These are phyloP conservation scores for Pseudoatta argentina DNA, from an alignment of 1,140 invertebrate genomes.

Conservation along the genomic window DNA sequence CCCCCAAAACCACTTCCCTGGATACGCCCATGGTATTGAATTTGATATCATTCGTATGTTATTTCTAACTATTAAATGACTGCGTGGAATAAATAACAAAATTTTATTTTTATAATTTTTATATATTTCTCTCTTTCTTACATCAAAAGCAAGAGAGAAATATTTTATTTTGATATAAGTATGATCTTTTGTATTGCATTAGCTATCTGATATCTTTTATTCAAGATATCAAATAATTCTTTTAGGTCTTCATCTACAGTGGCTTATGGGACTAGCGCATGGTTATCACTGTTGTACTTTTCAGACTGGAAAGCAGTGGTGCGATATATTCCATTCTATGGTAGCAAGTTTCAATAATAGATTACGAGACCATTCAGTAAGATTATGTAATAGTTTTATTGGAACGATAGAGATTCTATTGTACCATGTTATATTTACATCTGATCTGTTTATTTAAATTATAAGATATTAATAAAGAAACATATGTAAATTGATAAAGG, in stretches of 20 bases:
- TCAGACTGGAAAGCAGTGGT: constrained; percentile 92
- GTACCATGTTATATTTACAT: constrained; percentile 34
- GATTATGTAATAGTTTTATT: constrained; percentile 54
- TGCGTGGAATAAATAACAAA: background rate
- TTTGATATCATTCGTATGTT: too few species aligned
- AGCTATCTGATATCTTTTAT: background rate
- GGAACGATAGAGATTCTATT: constrained; percentile 33
- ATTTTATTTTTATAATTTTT: background rate
- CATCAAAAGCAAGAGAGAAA: background rate
- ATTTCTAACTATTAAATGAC: background rate
- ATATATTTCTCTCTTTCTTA: background rate
- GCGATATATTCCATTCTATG: constrained; percentile 91
- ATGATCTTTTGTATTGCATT: background rate
- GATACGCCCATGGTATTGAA: too few species aligned
- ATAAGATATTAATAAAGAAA: constrained; percentile 1
- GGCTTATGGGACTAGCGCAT: constrained; percentile 88
- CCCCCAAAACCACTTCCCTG: too few species aligned
- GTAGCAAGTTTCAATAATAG: constrained; percentile 89
- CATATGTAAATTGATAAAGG: background rate
- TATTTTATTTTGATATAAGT: background rate
- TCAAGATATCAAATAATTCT: background rate
- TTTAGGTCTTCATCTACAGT: constrained; percentile 88
- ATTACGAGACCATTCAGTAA: constrained; percentile 70
- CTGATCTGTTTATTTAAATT: constrained; percentile 38
- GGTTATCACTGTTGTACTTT: constrained; percentile 88